phyloP scores from a whole-genome alignment of 2,797 vertebrate species.

The Natrix natrix region DNA sequence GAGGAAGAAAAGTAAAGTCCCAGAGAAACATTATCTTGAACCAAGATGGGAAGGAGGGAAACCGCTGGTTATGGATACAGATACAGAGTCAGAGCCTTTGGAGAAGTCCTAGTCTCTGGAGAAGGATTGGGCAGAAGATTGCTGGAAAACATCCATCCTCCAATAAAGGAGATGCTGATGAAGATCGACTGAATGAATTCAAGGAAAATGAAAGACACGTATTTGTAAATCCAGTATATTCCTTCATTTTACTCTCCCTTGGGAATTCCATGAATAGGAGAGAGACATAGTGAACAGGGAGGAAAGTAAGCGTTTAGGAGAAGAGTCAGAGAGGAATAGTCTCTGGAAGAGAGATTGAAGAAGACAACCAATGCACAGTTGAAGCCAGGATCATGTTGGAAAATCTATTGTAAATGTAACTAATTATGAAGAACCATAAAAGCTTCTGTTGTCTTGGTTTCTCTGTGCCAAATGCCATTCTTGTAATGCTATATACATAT shows the following conservation, averaged over 20 bases:
- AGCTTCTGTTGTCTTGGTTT: background rate
- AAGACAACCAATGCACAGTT: background rate
- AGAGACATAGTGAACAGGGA: background rate
- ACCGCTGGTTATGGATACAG: background rate
- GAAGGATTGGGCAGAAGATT: background rate
- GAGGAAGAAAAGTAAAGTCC: background rate
- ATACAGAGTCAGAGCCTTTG: background rate
- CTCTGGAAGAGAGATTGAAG: background rate
- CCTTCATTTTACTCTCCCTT: background rate
- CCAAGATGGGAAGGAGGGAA: background rate
- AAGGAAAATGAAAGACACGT: background rate
- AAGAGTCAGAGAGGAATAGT: background rate
- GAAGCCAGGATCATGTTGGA: background rate
- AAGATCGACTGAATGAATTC: background rate
- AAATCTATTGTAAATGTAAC: background rate
- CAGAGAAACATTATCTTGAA: background rate
- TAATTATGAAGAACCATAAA: background rate
- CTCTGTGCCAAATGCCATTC: background rate
- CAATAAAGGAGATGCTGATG: background rate
- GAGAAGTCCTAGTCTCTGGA: background rate
- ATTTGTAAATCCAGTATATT: background rate
- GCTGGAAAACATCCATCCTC: background rate
- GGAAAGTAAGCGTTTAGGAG: background rate
- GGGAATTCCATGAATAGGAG: background rate
- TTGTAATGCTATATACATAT: background rate